These are phyloP conservation scores for Leptinotarsa tumamoca DNA, from an alignment of 2,888 invertebrate genomes.

Conservation along the genomic window DNA sequence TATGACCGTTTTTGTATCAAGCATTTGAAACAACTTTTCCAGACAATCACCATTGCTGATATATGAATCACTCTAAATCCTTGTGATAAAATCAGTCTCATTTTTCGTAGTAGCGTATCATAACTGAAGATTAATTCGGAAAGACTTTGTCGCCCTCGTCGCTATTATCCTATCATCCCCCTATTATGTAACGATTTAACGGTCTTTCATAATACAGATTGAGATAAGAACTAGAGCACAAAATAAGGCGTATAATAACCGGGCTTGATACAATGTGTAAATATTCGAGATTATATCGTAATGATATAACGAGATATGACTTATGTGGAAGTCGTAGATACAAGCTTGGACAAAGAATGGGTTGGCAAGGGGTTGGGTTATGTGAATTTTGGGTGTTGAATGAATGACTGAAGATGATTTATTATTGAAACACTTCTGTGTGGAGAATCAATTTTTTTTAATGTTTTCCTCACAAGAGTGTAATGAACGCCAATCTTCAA, in stretches of 20 bases:
- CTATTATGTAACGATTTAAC: slow-evolving; percentile 60
- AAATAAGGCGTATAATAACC: slow-evolving; percentile 48
- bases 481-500: no score
- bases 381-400: not conserved
- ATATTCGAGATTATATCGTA: slow-evolving; percentile 46
- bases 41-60: not conserved
- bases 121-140: slow-evolving; percentile 39
- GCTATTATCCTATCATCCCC: slow-evolving; percentile 47
- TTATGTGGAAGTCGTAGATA: slow-evolving; percentile 33
- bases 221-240: slow-evolving; percentile 52
- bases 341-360: slow-evolving; percentile 43
- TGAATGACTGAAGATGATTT: no score
- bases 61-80: slow-evolving; percentile 1
- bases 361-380: slow-evolving; percentile 31
- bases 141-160: slow-evolving; percentile 42
- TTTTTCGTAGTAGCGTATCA: slow-evolving; percentile 14
- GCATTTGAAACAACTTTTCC: not conserved
- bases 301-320: slow-evolving; percentile 51
- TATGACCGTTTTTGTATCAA: no score
- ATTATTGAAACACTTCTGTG: no score
- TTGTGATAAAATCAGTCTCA: slow-evolving; percentile 3
- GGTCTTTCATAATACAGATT: slow-evolving; percentile 58
- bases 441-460: no score
- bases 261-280: slow-evolving; percentile 43
- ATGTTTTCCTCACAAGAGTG: no score